These are phyloP conservation scores for Mesoligia furuncula DNA, from an alignment of 2,888 invertebrate species.

Conservation along the genomic window DNA sequence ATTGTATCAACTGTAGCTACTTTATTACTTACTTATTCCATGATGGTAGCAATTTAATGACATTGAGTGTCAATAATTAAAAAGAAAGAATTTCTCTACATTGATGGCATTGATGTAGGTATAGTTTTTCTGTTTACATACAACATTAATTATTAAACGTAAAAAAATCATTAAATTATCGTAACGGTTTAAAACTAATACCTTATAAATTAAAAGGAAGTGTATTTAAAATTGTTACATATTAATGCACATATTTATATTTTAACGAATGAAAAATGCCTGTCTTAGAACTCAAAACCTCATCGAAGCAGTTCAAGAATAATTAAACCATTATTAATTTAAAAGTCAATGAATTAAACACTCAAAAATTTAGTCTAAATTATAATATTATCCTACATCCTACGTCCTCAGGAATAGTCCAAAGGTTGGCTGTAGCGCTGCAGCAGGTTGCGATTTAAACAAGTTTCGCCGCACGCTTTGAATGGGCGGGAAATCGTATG, in stretches of 20 bases:
- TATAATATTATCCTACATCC: neutral
- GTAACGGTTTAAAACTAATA: neutral
- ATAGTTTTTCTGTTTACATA: neutral
- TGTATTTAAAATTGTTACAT: neutral
- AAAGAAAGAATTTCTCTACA: neutral
- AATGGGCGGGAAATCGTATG: constrained; percentile 53
- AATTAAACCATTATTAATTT: no score
- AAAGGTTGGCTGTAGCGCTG: constrained; percentile 19
- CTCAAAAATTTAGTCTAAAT: neutral
- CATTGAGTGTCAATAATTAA: neutral
- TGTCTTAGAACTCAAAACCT: neutral
- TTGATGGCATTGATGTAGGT: neutral
- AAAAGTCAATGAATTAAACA: no score
- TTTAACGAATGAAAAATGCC: neutral
- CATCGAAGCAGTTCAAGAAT: neutral
- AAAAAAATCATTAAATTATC: neutral
- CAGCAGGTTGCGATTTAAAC: constrained; percentile 49
- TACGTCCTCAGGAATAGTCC: neutral
- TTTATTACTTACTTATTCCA: neutral
- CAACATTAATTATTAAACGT: neutral
- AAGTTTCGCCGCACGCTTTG: constrained; percentile 59
- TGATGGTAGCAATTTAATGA: constrained; percentile 2
- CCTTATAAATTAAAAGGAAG: neutral
- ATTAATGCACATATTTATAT: no score
- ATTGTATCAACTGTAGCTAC: neutral